phyloP scores from a whole-genome alignment of 1,140 invertebrate genomes.

The Bombus sibiricus region DNA sequence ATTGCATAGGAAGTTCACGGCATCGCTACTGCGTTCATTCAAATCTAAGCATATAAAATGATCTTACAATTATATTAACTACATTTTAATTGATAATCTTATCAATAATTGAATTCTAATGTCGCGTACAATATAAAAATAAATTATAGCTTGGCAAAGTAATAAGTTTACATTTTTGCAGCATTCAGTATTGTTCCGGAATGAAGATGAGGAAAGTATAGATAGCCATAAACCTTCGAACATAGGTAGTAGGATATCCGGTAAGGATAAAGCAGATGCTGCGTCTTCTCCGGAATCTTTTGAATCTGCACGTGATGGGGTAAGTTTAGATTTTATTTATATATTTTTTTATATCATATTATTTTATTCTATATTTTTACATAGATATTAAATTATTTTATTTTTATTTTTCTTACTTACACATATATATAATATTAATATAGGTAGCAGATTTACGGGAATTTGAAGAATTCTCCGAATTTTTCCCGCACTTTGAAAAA shows the following conservation, averaged over 20 bases:
- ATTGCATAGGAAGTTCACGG: conserved; percentile 59
- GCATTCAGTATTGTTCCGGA: conserved; percentile 93
- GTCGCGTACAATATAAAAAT: not conserved
- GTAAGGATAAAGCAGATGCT: conserved; percentile 77
- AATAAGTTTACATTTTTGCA: conserved; percentile 71
- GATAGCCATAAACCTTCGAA: conserved; percentile 80
- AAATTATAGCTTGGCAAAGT: not conserved
- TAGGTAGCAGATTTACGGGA: conserved; percentile 95
- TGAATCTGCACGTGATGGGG: conserved; percentile 95
- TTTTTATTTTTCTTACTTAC: not conserved
- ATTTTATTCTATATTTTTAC: not conserved
- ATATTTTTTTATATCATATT: not conserved
- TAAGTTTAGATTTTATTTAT: conserved; percentile 74
- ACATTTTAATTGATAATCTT: not conserved
- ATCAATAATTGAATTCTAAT: not conserved
- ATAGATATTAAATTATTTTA: not conserved
- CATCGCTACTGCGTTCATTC: not conserved
- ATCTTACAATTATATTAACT: not conserved
- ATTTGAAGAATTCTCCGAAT: conserved; percentile 92
- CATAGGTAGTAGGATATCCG: conserved; percentile 74
- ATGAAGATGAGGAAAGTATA: conserved; percentile 85
- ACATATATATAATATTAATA: not conserved
- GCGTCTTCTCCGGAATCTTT: conserved; percentile 95
- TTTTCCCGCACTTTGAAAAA: conserved; percentile 89
- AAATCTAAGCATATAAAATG: conserved; percentile 32